A percentile compares a stretch with the other conserved stretches of the same genome.
Evolutionary conservation across 2,113 vertebrate genomes (phyloP).

Genomic region (Procavia capensis): DNA sequence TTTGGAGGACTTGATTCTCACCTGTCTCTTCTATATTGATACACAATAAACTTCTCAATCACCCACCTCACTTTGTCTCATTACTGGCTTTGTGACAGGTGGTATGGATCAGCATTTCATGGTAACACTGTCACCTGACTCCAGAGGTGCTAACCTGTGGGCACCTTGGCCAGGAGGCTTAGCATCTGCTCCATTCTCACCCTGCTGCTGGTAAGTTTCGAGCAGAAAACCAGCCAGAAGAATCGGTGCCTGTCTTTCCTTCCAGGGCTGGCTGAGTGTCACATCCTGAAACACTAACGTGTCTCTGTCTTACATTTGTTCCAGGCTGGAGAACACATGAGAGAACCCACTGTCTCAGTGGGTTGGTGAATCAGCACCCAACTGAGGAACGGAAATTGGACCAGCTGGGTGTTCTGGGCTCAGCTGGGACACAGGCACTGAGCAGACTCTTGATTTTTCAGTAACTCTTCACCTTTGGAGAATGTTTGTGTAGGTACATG

Average conservation of each 20-base stretch:
- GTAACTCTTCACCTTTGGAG: neutral
- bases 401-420: conserved; percentile 55
- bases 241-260: neutral
- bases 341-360: conserved; percentile 26
- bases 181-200: neutral
- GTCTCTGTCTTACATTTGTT: conserved; percentile 44
- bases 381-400: conserved; percentile 42
- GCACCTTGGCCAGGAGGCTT: neutral
- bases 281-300: neutral
- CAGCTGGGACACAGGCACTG: neutral
- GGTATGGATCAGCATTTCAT: too few species aligned
- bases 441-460: conserved; percentile 54
- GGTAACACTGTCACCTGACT: too few species aligned
- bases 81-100: too few species aligned
- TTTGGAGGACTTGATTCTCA: too few species aligned
- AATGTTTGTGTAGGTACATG: neutral
- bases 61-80: too few species aligned
- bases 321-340: conserved; percentile 26
- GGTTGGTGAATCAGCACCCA: conserved; percentile 58
- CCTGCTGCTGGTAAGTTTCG: neutral
- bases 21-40: too few species aligned
- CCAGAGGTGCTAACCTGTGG: neutral
- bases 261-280: neutral
- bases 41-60: too few species aligned
- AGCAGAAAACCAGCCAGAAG: neutral